Conservation (phyloP, 2,797 vertebrate species). For the Lepilemur ruficaudatus region DNA sequence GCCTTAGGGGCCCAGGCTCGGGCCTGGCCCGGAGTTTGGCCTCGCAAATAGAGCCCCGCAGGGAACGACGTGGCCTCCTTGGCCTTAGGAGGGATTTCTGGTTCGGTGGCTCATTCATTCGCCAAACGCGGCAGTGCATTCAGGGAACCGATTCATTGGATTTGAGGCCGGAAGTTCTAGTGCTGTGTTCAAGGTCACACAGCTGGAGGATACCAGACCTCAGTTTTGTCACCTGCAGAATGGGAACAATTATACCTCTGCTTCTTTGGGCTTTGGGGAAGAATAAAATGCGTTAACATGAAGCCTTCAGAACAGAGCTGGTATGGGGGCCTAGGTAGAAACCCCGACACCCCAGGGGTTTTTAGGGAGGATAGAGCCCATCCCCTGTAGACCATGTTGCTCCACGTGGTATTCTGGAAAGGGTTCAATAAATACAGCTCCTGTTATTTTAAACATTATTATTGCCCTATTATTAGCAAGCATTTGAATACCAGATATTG, state of each 20-base stretch:
- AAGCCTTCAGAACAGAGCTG: neutral
- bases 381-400: neutral
- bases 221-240: neutral
- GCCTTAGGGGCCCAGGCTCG: neutral
- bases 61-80: neutral
- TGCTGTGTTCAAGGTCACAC: constrained; percentile 67
- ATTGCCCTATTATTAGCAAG: neutral
- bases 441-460: neutral
- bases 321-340: neutral
- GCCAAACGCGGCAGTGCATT: neutral
- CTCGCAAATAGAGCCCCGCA: neutral
- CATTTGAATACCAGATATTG: neutral
- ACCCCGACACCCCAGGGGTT: neutral
- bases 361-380: neutral
- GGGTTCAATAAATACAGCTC: neutral
- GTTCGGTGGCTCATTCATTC: constrained; percentile 37
- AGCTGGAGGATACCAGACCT: neutral
- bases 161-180: neutral
- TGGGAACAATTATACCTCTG: neutral
- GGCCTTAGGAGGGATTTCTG: neutral
- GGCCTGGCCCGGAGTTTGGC: neutral
- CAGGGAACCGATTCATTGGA: neutral
- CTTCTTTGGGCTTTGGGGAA: neutral
- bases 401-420: neutral
- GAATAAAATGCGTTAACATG: neutral